These are phyloP conservation scores for Remorina albescens DNA, from an alignment of 2,797 vertebrate genomes.

Conservation along the genomic window DNA sequence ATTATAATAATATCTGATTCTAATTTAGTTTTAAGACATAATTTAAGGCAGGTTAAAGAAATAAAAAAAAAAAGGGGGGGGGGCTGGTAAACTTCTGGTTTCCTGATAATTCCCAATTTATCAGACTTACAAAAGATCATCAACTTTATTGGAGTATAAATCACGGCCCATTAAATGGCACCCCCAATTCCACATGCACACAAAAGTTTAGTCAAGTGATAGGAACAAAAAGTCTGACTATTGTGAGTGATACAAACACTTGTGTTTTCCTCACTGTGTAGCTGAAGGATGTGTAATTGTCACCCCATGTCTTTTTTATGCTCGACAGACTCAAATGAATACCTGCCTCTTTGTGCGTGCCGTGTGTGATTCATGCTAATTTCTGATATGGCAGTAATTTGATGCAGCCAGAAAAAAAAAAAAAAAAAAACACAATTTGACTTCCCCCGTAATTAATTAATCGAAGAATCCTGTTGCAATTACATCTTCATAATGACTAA, in stretches of 20 bases:
- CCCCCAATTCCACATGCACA: background rate
- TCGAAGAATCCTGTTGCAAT: slow-evolving; percentile 61
- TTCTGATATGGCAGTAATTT: slow-evolving; percentile 58
- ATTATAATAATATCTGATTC: no score
- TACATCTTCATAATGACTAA: slow-evolving; percentile 69
- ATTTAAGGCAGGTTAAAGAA: background rate
- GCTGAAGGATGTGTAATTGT: background rate
- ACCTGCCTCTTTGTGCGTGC: slow-evolving; percentile 50
- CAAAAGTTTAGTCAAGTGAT: background rate
- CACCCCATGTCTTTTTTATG: slow-evolving; percentile 37
- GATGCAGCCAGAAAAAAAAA: slow-evolving; percentile 20
- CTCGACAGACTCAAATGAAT: slow-evolving; percentile 38
- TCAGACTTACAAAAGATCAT: background rate
- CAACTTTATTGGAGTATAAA: no score
- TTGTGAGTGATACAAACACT: background rate
- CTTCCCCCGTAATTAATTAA: slow-evolving; percentile 59
- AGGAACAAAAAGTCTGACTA: background rate
- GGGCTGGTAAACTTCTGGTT: no score
- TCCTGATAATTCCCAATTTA: background rate
- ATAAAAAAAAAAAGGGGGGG: no score
- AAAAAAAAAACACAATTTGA: slow-evolving; percentile 46
- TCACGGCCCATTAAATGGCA: background rate
- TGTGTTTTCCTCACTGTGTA: no score
- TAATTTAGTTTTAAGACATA: no score
- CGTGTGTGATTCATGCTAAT: slow-evolving; percentile 51